These are phyloP conservation scores for Dufourea novaeangliae DNA, from an alignment of 1,140 invertebrate genomes.

Conservation along the genomic window DNA sequence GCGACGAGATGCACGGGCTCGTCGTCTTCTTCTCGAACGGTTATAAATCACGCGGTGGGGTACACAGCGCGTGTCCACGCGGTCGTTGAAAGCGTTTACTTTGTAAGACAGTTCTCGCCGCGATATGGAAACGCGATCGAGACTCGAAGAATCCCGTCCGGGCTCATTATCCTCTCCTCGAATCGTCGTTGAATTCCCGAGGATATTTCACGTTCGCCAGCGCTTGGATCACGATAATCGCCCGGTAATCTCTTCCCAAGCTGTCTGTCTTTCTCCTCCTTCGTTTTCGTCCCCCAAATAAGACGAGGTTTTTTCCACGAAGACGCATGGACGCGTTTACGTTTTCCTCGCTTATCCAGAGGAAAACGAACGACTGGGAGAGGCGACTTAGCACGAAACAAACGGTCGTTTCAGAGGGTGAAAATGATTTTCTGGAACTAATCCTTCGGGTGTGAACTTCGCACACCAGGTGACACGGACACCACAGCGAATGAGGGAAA, in stretches of 20 bases:
- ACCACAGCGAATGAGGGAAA: neutral
- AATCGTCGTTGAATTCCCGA: conserved; percentile 6
- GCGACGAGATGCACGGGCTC: too few species aligned
- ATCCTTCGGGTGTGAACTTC: conserved; percentile 15
- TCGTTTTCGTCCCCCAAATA: neutral
- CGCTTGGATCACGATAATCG: conserved; percentile 53
- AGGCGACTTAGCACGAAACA: conserved; percentile 13
- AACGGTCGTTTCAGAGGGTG: neutral
- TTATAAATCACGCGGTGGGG: conserved; percentile 30
- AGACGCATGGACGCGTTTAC: conserved; percentile 40
- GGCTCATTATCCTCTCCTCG: conserved; percentile 43
- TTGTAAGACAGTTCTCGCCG: conserved; percentile 42
- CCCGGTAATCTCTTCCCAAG: conserved; percentile 55
- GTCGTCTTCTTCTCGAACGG: neutral
- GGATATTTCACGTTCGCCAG: conserved; percentile 44
- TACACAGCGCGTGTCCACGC: neutral
- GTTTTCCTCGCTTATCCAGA: conserved; percentile 34
- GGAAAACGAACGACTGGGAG: conserved; percentile 46
- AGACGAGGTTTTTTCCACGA: conserved; percentile 17
- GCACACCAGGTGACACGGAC: neutral
- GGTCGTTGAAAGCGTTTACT: conserved; percentile 3
- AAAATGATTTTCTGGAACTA: conserved; percentile 40
- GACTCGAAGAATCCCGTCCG: conserved; percentile 24
- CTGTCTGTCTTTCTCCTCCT: neutral
- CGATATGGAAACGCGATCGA: conserved; percentile 28